Conservation (phyloP, 2,113 vertebrate species). For the Planiliza haematocheilus region DNA sequence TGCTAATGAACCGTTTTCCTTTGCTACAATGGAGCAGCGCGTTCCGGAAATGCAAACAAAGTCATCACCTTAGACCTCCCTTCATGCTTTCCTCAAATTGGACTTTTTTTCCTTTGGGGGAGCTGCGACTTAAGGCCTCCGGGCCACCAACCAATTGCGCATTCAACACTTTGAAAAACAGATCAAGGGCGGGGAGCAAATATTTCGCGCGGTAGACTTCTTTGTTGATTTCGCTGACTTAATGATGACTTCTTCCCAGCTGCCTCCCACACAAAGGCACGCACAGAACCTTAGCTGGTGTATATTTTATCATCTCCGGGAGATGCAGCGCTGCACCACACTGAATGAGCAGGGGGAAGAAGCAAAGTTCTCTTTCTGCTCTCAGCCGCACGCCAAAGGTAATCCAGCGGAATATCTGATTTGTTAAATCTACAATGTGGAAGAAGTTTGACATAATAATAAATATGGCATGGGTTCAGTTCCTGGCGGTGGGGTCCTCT, state of each 20-base stretch:
- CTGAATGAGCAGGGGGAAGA: constrained; percentile 31
- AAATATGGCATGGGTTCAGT: constrained; percentile 12
- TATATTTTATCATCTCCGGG: constrained; percentile 56
- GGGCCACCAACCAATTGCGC: constrained; percentile 10
- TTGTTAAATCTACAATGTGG: constrained; percentile 17
- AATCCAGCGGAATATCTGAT: constrained; percentile 8
- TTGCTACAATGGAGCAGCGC: neutral
- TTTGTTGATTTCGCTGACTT: constrained; percentile 67
- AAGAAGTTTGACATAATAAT: constrained; percentile 46
- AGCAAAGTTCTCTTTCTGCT: constrained; percentile 25
- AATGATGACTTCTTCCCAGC: constrained; percentile 70
- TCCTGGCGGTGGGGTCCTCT: neutral
- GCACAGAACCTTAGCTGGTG: constrained; percentile 40
- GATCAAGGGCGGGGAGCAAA: constrained; percentile 26
- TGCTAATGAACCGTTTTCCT: too few species aligned
- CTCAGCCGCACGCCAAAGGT: constrained; percentile 28
- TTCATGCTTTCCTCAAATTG: constrained; percentile 46
- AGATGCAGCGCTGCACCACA: constrained; percentile 45
- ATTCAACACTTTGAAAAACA: constrained; percentile 43
- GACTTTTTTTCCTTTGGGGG: neutral
- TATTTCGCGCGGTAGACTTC: constrained; percentile 47
- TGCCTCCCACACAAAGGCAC: constrained; percentile 57
- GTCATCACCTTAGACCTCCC: constrained; percentile 14
- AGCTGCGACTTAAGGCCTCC: constrained; percentile 25
- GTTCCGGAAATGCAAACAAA: neutral